These are phyloP conservation scores for Clarias fuscus DNA, from an alignment of 2,797 vertebrate genomes.

Conservation along the genomic window DNA sequence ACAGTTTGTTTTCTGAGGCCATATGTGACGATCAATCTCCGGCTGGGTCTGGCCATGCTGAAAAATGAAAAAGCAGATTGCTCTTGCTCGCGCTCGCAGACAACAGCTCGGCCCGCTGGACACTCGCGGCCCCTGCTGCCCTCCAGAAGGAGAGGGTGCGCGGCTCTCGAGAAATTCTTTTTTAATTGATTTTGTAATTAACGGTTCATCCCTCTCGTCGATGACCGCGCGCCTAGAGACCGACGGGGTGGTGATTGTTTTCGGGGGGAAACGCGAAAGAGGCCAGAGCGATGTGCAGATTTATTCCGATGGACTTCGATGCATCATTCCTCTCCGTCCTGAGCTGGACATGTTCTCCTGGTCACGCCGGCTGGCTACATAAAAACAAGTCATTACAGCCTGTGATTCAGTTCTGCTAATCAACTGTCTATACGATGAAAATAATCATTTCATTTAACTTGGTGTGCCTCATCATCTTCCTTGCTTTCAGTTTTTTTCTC, in stretches of 20 bases:
- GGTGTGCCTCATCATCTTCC: background rate
- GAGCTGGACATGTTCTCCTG: constrained; percentile 19
- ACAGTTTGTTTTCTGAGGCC: constrained; percentile 93
- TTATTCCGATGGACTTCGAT: constrained; percentile 35
- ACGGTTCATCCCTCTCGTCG: constrained; percentile 85
- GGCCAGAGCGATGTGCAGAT: constrained; percentile 43
- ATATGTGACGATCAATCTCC: constrained; percentile 94
- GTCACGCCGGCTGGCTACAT: constrained; percentile 12
- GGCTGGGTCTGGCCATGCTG: constrained; percentile 88
- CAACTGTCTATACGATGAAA: background rate
- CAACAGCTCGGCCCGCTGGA: constrained; percentile 74
- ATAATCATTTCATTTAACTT: background rate
- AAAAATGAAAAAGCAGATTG: constrained; percentile 91
- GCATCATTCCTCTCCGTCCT: background rate
- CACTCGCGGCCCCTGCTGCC: constrained; percentile 80
- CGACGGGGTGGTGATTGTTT: constrained; percentile 79
- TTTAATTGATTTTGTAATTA: constrained; percentile 94
- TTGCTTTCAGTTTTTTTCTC: background rate
- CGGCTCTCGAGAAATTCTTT: constrained; percentile 87
- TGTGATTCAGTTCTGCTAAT: background rate
- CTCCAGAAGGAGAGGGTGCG: constrained; percentile 74
- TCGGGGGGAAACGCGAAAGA: constrained; percentile 55
- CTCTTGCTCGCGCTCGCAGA: constrained; percentile 84
- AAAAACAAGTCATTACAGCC: background rate
- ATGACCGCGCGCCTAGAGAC: constrained; percentile 69